Conservation (phyloP, 92 coral and sea anemone genomes). For the Actinernus sp. region DNA sequence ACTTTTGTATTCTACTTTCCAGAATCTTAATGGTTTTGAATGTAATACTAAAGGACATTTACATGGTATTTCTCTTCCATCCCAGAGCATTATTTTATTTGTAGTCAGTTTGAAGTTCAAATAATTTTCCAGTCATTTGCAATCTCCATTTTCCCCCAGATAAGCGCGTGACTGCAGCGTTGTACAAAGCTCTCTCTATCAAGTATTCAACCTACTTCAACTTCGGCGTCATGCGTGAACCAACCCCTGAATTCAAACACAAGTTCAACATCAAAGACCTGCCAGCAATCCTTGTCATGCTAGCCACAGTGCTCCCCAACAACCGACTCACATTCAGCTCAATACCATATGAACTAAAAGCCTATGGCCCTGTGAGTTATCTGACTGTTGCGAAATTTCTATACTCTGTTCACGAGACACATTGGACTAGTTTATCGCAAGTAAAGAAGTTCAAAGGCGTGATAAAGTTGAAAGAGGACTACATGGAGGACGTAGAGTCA, state of each 20-base stretch:
- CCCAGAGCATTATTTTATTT: too few relatives aligned
- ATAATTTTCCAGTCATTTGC: too few relatives aligned
- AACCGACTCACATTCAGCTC: constrained; percentile 62
- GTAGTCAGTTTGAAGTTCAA: too few relatives aligned
- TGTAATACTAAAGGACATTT: too few relatives aligned
- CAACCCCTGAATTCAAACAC: constrained; percentile 49
- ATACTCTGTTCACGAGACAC: constrained; percentile 88
- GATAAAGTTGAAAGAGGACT: constrained; percentile 69
- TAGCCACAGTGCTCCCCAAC: constrained; percentile 63
- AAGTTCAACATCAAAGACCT: constrained; percentile 56
- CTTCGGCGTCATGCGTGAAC: constrained; percentile 83
- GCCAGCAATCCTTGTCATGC: constrained; percentile 75
- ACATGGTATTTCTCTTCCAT: too few relatives aligned
- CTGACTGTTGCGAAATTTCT: constrained; percentile 80
- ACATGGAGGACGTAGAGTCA: constrained; percentile 61
- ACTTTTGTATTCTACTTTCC: too few relatives aligned
- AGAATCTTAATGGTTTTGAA: too few relatives aligned
- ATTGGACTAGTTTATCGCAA: constrained; percentile 82
- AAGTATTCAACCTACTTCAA: constrained; percentile 86
- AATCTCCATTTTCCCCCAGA: too few relatives aligned
- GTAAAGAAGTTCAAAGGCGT: constrained; percentile 73
- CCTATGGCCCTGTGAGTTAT: constrained; percentile 82
- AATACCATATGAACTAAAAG: constrained; percentile 66
- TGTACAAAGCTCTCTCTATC: constrained; percentile 79
- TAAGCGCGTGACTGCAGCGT: constrained; percentile 68